These are phyloP conservation scores for Plebejus anna DNA, from an alignment of 2,888 invertebrate species.

Conservation along the genomic window DNA sequence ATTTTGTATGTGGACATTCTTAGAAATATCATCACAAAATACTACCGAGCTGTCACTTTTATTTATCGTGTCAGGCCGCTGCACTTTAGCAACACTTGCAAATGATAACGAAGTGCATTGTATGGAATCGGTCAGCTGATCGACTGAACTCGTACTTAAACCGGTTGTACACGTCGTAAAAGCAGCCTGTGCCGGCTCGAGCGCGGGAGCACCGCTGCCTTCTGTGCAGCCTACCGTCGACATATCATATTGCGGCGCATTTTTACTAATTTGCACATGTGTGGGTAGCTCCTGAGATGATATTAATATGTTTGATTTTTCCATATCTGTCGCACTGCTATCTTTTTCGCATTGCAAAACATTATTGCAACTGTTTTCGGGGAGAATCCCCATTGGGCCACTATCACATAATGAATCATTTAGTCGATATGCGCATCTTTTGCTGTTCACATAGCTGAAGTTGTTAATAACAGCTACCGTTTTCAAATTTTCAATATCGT, in stretches of 20 bases:
- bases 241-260: neutral
- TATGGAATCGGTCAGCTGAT: neutral
- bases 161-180: neutral
- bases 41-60: neutral
- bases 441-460: too few relatives aligned
- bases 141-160: neutral
- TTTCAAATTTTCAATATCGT: too few relatives aligned
- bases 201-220: neutral
- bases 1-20: neutral
- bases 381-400: too few relatives aligned
- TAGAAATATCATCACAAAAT: neutral
- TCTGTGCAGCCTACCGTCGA: neutral
- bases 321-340: neutral
- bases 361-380: too few relatives aligned
- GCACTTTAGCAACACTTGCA: neutral
- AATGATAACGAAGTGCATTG: too few relatives aligned
- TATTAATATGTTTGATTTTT: neutral
- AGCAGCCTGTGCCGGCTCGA: neutral
- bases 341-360: too few relatives aligned
- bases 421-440: too few relatives aligned
- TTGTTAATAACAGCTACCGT: too few relatives aligned
- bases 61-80: neutral
- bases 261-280: neutral
- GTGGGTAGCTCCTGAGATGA: neutral
- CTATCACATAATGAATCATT: too few relatives aligned